Evolutionary conservation across 1,140 invertebrate species (phyloP).

Genomic region (Drosophila eugracilis): DNA sequence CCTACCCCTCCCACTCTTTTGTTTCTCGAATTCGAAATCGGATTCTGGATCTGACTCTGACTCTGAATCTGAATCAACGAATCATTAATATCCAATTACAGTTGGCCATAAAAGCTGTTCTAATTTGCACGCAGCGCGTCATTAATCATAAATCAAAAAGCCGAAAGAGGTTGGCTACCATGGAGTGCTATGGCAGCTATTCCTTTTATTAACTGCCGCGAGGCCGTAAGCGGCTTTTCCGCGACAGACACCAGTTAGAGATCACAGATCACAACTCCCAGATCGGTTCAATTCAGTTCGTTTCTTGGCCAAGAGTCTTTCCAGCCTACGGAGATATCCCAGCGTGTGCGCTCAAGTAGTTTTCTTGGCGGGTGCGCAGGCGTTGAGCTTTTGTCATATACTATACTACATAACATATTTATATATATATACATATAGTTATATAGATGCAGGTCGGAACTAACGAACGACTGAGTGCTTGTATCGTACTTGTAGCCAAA

Average conservation of each 20-base stretch:
- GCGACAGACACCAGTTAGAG: conserved; percentile 65
- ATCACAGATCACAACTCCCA: conserved; percentile 37
- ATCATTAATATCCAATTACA: conserved; percentile 81
- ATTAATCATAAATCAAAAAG: conserved; percentile 79
- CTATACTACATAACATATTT: not conserved
- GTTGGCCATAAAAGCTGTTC: conserved; percentile 73
- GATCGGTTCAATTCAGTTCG: conserved; percentile 23
- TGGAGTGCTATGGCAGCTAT: conserved; percentile 16
- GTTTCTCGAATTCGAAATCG: conserved; percentile 36
- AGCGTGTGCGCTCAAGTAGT: conserved; percentile 62
- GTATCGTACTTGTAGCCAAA: conserved; percentile 80
- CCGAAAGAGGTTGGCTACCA: conserved; percentile 41
- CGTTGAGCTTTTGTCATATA: conserved; percentile 61
- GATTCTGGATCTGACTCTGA: conserved; percentile 30
- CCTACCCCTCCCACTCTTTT: conserved; percentile 21
- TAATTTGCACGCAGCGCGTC: conserved; percentile 73
- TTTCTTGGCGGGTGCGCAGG: conserved; percentile 67
- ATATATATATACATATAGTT: not conserved
- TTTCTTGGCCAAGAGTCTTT: conserved; percentile 57
- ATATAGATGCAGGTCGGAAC: conserved; percentile 32
- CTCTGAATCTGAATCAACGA: conserved; percentile 31
- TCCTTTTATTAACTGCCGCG: conserved; percentile 58
- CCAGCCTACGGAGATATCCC: conserved; percentile 28
- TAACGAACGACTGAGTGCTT: conserved; percentile 8
- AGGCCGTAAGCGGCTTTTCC: conserved; percentile 52